These are phyloP conservation scores for Diaphora mendica DNA, from an alignment of 2,888 invertebrate genomes.

Conservation along the genomic window DNA sequence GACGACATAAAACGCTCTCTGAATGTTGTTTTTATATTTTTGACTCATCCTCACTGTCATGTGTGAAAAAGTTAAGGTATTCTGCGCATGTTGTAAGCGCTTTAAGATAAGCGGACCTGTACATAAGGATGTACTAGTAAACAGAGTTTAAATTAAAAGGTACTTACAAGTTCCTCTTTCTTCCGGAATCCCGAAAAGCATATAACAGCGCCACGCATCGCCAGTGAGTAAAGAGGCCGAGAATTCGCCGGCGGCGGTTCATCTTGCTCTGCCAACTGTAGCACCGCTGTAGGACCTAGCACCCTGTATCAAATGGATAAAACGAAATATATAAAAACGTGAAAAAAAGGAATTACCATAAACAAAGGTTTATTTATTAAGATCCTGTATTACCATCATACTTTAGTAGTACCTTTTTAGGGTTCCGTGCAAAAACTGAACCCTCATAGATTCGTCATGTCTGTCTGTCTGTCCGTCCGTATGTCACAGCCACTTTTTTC, in stretches of 20 bases:
- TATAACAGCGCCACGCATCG: conserved; percentile 95
- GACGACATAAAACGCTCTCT: no score
- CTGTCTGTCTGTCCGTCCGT: no score
- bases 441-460: no score
- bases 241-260: conserved; percentile 90
- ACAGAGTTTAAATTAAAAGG: background rate
- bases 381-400: no score
- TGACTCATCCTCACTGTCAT: no score
- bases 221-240: conserved; percentile 94
- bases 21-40: no score
- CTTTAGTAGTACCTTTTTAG: no score
- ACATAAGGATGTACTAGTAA: background rate
- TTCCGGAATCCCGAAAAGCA: conserved; percentile 97
- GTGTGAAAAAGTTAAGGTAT: no score
- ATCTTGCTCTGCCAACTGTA: conserved; percentile 91
- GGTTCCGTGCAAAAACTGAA: no score
- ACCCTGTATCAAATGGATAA: conserved; percentile 82
- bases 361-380: background rate
- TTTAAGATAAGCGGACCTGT: background rate
- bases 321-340: no score
- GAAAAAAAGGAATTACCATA: background rate
- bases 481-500: no score
- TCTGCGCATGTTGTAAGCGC: background rate
- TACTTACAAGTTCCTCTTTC: conserved; percentile 94
- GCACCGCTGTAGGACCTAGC: conserved; percentile 92